These are phyloP conservation scores for Cataglyphis hispanica DNA, from an alignment of 1,140 invertebrate species.

Conservation along the genomic window DNA sequence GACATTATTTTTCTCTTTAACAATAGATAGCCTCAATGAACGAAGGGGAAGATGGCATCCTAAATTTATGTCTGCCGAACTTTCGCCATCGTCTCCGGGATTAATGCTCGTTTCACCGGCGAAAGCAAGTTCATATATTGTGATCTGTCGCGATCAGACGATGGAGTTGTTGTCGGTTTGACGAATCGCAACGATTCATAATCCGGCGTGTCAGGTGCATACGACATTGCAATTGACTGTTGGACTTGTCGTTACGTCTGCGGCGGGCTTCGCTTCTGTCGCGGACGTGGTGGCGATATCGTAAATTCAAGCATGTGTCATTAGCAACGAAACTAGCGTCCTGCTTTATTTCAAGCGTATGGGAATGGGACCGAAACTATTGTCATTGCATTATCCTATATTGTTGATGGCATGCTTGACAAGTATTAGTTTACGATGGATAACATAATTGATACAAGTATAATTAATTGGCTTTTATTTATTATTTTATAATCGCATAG, in stretches of 20 bases:
- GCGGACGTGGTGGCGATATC: constrained; percentile 59
- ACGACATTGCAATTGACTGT: constrained; percentile 59
- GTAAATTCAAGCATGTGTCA: constrained; percentile 70
- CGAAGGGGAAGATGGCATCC: background rate
- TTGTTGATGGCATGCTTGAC: background rate
- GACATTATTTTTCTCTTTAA: constrained; percentile 6
- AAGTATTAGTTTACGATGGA: background rate
- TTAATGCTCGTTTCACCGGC: constrained; percentile 5
- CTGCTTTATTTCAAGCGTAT: constrained; percentile 28
- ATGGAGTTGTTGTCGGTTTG: constrained; percentile 46
- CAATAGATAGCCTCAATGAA: background rate
- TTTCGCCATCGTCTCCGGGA: constrained; percentile 8
- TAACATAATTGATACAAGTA: background rate
- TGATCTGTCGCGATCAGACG: constrained; percentile 41
- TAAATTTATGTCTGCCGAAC: background rate
- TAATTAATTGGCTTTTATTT: background rate
- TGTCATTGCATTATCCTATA: background rate
- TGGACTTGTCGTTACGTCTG: constrained; percentile 20
- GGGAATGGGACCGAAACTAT: constrained; percentile 9
- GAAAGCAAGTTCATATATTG: constrained; percentile 22
- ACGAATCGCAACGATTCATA: constrained; percentile 60
- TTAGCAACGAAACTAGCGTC: constrained; percentile 56
- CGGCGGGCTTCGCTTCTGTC: constrained; percentile 51
- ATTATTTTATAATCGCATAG: constrained; percentile 3
- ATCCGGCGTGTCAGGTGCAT: constrained; percentile 67